These are phyloP conservation scores for Euura lappo DNA, from an alignment of 1,140 invertebrate genomes.

Conservation along the genomic window DNA sequence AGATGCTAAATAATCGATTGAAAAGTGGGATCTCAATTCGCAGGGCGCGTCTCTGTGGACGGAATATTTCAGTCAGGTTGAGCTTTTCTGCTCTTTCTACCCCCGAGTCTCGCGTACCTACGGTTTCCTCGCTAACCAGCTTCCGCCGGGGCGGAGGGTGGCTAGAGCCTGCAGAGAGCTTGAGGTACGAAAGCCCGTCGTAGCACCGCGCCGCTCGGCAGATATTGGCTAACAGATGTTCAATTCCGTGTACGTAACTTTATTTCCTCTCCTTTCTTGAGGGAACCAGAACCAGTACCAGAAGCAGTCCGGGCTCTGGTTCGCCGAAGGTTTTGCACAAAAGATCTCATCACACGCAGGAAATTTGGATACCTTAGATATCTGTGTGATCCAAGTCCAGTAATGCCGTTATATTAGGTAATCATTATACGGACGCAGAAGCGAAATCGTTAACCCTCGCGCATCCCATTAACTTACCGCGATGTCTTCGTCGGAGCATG, in stretches of 20 bases:
- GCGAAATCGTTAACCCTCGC: too few species aligned
- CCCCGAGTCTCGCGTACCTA: neutral
- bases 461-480: too few species aligned
- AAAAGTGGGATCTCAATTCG: too few species aligned
- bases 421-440: too few species aligned
- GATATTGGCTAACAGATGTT: constrained; percentile 5
- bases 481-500: neutral
- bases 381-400: too few species aligned
- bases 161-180: neutral
- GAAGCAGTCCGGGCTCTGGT: too few species aligned
- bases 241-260: neutral
- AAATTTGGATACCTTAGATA: too few species aligned
- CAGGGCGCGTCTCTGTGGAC: neutral
- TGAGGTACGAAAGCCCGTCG: neutral
- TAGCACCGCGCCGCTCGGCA: neutral
- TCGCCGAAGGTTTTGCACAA: too few species aligned
- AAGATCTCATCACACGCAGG: too few species aligned
- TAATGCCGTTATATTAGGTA: too few species aligned
- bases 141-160: neutral
- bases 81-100: neutral
- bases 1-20: too few species aligned
- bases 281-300: too few species aligned
- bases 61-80: neutral
- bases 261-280: neutral
- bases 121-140: neutral